Base-by-base conservation (phyloP, 2,113 vertebrate species). In the Strigops habroptila region DNA sequence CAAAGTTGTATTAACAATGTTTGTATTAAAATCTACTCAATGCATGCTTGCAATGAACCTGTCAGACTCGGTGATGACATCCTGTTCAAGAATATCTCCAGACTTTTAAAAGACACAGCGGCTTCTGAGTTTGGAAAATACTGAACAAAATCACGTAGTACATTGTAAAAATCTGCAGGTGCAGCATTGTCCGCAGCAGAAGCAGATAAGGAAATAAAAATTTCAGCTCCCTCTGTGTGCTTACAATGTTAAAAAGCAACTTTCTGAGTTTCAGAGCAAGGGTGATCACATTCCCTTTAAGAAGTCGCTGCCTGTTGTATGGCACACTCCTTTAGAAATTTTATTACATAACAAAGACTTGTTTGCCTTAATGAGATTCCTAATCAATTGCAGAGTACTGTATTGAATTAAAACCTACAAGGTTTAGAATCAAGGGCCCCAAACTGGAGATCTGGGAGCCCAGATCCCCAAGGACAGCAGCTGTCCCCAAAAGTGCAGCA, bases 371-470 rank as follows among this genome's bases (percentile, higher is more conserved):
- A 86, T 81, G 55, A 96, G 69, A 46, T 92, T 25, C 27, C 18
- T 87, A 89, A 92, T 75, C 82, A 94, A 91, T 81, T 71, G 55
- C 82, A 94, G 43, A 84, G 37, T 55, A 87, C 31, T 78, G 37
- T 48, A 82, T 83, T 71, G 63, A 94, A 86, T 48, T 88, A 79
- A 89, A 89, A 55, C 22, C 55, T 86, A 33, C 25, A 24, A 4
- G 46, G 73, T 79, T 82, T 23, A 93, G 44, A 93, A 87, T 28
- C 81, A 79, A 93, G 35, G 13, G 37, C 31, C 23, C 39, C 37
- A 94, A 33, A 65, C 37, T n/a, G 27, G 43, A 51, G 77, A 55
- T 73, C 70, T 93, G 82, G 44, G 57, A 80, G 22, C 75, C 43
- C 1, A 6, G 57, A 88, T 63, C 78, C 49, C 51, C 86, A 65